A percentile compares a stretch with the other conserved stretches of the same genome.
These are phyloP conservation scores for Marasmarcha lunaedactyla DNA, from an alignment of 2,888 invertebrate species.

Conservation along the genomic window DNA sequence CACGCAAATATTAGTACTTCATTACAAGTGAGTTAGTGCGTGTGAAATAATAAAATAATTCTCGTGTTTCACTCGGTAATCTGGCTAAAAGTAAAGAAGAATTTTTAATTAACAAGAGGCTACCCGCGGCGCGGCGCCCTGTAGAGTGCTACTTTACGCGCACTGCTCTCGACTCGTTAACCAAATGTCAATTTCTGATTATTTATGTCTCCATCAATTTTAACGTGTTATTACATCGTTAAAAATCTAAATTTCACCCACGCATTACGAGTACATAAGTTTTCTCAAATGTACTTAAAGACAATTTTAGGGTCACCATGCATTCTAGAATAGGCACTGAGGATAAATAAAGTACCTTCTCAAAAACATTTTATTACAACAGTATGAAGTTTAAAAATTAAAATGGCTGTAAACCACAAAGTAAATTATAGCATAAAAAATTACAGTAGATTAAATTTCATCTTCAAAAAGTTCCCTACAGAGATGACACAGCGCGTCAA, in stretches of 20 bases:
- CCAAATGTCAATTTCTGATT: conserved; percentile 61
- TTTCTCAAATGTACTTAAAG: conserved; percentile 3
- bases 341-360: too few species aligned
- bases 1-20: conserved; percentile 10
- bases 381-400: too few species aligned
- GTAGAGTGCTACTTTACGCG: conserved; percentile 55
- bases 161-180: conserved; percentile 51
- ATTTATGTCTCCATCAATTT: conserved; percentile 64
- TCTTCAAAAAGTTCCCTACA: conserved; percentile 53
- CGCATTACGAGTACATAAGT: conserved; percentile 20
- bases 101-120: conserved; percentile 58
- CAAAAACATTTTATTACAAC: too few species aligned
- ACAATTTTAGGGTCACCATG: too few species aligned
- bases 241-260: conserved; percentile 34
- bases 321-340: too few species aligned
- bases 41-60: conserved; percentile 47
- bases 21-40: conserved; percentile 19
- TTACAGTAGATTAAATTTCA: conserved; percentile 38
- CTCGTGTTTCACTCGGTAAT: conserved; percentile 22
- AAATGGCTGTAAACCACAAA: too few species aligned
- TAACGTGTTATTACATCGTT: conserved; percentile 48
- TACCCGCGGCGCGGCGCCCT: conserved; percentile 41
- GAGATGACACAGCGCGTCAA: conserved; percentile 65
- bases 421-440: too few species aligned
- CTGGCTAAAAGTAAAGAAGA: conserved; percentile 42